Base-by-base conservation (phyloP, 2,888 invertebrate genomes). In the Apamea monoglypha region DNA sequence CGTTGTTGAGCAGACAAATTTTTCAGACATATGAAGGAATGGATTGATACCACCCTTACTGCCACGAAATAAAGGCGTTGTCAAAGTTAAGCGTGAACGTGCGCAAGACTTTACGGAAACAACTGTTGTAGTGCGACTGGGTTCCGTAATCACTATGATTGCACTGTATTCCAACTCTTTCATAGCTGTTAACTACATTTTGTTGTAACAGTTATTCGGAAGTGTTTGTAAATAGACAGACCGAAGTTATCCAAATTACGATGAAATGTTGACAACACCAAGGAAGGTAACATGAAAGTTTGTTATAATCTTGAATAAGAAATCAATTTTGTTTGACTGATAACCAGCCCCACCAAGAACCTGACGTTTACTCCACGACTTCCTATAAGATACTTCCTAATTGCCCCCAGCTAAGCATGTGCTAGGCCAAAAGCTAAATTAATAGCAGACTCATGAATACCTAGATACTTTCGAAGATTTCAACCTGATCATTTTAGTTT, bases 101-200 rank as follows among this genome's bases (percentile, higher is more conserved):
- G 32, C 0, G 7, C 5, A 16, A 56, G 64, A 18, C 44, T 44
- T 64, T 76, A 68, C 40, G 29, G 40, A 47, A 47, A 29, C 36
- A 36, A 32, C 29, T 68, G 59, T 50, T 25, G 53, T 44, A 44
- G 56, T n/a, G 21, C 10, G 40, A 32, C n/a, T n/a, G 36, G 66
- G 36, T 67, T 47, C 66, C 56, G 44, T 68, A 76, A 76, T 50
- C 36, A 40, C 36, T 40, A 16, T 59, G 47, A 61, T 78, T 40
- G 67, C 50, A 6, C 18, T 10, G 18, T 18, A 1, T 40, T 40
- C 40, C 14, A 18, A 47, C 25, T 25, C 36, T 61, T 18, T 61
- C 67, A 59, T 50, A 78, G 70, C 32, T 56, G 36, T 66, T 64
- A 56, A 21, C 53, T 64, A 32, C 14, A 64, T 74, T 74, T 32